Evolutionary conservation across 1,140 invertebrate genomes (phyloP), one percentile per base, ranked within the genome.

Genomic region (Medauroidea extradentata): DNA sequence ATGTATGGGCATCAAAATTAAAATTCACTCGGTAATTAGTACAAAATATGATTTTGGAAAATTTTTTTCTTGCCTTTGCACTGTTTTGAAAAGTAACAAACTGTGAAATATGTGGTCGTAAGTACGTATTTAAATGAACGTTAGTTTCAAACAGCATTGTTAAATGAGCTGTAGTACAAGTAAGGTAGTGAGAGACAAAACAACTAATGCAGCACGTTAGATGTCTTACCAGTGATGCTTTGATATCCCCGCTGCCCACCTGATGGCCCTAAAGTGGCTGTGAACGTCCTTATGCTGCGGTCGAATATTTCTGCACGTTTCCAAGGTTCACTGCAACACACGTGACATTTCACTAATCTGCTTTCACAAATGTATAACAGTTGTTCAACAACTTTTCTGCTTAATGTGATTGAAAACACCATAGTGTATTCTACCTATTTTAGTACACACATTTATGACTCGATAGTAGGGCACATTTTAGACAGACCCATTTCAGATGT

Each of bases 231-330:
- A 57, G 90, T 91, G 2, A 90, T 79, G 18, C 86, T 87, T 72
- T 86, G 83, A 69, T 92, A 93, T 11, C 90, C 91, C 65, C 82
- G 81, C 64, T 79, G 77, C 0, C 86, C 88, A 25, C 88, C 91
- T 24, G 89, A 84, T n/a, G 90, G 89, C 2, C 91, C 91, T n/a
- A 94, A 69, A 18, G 84, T 83, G 0, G 88, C 86, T 54, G 77
- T 85, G 59, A 94, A 92, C 13, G 84, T 83, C 59, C 91, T 80
- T 27, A 92, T 81, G 34, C 85, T 84, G 69, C 84, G 82, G 71
- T 93, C 91, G 53, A 87, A 86, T 66, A 95, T 89, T 68, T 86
- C 81, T 1, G 83, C 76, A 60, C 84, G 85, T 44, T 88, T 85
- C 93, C 93, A 94, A 5, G 83, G 75, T 69, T 85, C 82, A 18